Evolutionary conservation across 2,797 vertebrate genomes (phyloP).

Genomic region (Oreochromis grahami): DNA sequence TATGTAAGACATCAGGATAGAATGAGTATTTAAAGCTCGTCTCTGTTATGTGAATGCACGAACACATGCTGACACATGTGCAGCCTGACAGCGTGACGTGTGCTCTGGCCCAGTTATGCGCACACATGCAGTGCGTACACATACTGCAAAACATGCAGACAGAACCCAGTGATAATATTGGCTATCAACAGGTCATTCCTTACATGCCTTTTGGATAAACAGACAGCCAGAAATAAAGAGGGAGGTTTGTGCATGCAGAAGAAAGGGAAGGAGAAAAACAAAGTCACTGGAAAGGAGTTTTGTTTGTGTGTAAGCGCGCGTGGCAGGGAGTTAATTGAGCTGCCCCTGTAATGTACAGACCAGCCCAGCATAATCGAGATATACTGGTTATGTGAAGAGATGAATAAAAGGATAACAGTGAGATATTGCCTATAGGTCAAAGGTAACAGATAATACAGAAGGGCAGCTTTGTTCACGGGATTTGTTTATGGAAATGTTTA

Average conservation of each 20-base stretch:
- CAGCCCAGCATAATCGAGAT: background rate
- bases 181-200: constrained; percentile 38
- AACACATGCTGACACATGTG: constrained; percentile 35
- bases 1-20: background rate
- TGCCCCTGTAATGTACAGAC: background rate
- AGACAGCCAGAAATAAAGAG: constrained; percentile 30
- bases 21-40: constrained; percentile 39
- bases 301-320: background rate
- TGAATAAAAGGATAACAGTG: background rate
- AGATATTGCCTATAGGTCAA: background rate
- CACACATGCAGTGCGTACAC: background rate
- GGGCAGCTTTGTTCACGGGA: background rate
- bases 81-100: background rate
- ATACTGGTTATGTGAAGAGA: background rate
- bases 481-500: background rate
- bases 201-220: constrained; percentile 34
- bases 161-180: constrained; percentile 5
- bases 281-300: background rate
- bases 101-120: constrained; percentile 21
- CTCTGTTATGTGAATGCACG: constrained; percentile 6
- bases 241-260: background rate
- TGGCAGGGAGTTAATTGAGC: background rate
- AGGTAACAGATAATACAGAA: background rate
- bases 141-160: background rate
- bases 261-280: background rate